A percentile compares a stretch with the other conserved stretches of the same genome.
Conservation (phyloP, 1,140 invertebrate genomes). For the Orchesella cincta region DNA sequence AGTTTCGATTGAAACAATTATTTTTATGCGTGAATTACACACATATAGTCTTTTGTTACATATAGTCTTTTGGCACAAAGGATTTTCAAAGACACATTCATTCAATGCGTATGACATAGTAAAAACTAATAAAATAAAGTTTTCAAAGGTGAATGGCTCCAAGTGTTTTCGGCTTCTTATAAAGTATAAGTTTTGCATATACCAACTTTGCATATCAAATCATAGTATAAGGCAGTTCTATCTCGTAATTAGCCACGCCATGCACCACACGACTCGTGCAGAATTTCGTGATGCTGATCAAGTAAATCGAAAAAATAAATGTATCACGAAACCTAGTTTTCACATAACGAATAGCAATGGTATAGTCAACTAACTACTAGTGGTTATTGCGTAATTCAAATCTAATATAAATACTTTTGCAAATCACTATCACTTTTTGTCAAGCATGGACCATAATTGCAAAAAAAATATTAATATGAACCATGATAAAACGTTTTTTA, state of each 20-base stretch:
- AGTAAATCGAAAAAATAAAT: neutral
- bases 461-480: neutral
- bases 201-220: neutral
- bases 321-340: too few relatives aligned
- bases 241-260: neutral
- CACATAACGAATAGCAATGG: too few relatives aligned
- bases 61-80: too few relatives aligned
- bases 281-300: neutral
- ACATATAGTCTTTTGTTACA: too few relatives aligned
- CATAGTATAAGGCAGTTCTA: too few relatives aligned
- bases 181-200: too few relatives aligned
- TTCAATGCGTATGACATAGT: too few relatives aligned
- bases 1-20: too few relatives aligned
- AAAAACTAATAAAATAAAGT: slow-evolving; percentile 14
- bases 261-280: neutral
- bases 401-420: neutral
- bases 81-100: too few relatives aligned
- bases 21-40: too few relatives aligned
- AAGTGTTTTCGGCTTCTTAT: neutral
- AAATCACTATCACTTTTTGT: neutral
- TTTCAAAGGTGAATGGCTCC: neutral
- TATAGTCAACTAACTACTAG: too few relatives aligned
- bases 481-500: neutral
- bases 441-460: neutral
- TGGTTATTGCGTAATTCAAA: too few relatives aligned